A percentile compares a stretch with the other conserved stretches of the same genome.
phyloP scores from a whole-genome alignment of 2,797 vertebrate genomes.

The Muscicapa comitata region DNA sequence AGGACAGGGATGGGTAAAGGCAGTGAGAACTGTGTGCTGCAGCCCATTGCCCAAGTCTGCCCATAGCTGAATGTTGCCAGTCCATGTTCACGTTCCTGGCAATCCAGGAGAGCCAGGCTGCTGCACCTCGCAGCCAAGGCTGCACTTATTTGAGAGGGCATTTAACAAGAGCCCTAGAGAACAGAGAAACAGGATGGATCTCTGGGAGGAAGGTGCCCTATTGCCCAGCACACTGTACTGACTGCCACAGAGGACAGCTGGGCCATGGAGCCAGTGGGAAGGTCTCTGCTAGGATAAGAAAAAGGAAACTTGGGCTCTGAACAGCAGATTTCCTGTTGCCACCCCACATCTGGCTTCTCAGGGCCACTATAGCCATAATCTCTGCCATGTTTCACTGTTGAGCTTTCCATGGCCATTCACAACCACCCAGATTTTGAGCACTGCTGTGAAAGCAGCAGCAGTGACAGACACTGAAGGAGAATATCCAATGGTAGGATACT shows the following conservation, averaged over 20 bases:
- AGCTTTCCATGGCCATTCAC: not conserved
- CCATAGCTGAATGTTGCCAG: not conserved
- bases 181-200: not conserved
- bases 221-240: not conserved
- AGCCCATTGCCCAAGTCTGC: not conserved
- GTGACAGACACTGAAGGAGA: not conserved
- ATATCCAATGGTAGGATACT: not conserved
- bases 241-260: not conserved
- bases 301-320: not conserved
- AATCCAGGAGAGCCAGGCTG: not conserved
- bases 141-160: not conserved
- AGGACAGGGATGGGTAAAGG: not conserved
- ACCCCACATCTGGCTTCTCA: not conserved
- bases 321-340: not conserved
- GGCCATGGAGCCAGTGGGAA: fast-evolving
- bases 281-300: not conserved
- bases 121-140: not conserved
- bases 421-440: not conserved
- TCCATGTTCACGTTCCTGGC: not conserved
- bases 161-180: not conserved
- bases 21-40: not conserved
- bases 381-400: not conserved
- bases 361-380: not conserved
- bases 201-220: not conserved
- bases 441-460: not conserved